Conservation (phyloP, 2,888 invertebrate species). For the Erebia aethiops region DNA sequence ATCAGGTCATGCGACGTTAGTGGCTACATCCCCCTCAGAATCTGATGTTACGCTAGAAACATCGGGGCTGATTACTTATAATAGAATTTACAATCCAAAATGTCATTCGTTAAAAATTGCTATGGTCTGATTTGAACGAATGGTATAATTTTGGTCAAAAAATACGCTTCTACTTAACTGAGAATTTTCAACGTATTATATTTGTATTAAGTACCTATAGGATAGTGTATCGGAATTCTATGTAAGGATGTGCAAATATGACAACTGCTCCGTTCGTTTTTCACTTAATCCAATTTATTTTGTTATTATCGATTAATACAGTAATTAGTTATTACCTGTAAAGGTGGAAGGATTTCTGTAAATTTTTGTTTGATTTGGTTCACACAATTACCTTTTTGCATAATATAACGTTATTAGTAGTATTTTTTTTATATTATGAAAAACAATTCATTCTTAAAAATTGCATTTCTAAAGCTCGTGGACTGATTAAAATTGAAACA, state of each 20-base stretch:
- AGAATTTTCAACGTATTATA: constrained; percentile 79
- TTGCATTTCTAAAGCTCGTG: constrained; percentile 81
- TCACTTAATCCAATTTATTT: constrained; percentile 50
- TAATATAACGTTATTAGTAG: constrained; percentile 72
- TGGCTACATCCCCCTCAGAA: constrained; percentile 52
- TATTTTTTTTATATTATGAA: constrained; percentile 59
- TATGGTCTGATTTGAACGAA: constrained; percentile 55
- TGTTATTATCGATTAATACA: constrained; percentile 53
- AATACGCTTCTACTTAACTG: constrained; percentile 80
- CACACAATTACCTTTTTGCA: constrained; percentile 63
- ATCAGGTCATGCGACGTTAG: constrained; percentile 13
- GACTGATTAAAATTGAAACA: constrained; percentile 81
- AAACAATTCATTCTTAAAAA: constrained; percentile 76
- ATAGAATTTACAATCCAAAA: constrained; percentile 37
- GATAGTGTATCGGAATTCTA: constrained; percentile 72
- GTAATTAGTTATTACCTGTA: constrained; percentile 59
- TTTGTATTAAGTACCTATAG: constrained; percentile 76
- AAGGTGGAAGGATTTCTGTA: constrained; percentile 63
- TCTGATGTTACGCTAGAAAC: constrained; percentile 63
- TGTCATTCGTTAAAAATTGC: constrained; percentile 39
- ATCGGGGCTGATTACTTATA: constrained; percentile 48
- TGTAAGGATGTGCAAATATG: constrained; percentile 75
- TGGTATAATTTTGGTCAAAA: constrained; percentile 65
- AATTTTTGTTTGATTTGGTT: constrained; percentile 46
- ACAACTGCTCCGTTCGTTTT: constrained; percentile 65